Evolutionary conservation across 2,113 vertebrate genomes (phyloP).

Genomic region (Sinocyclocheilus grahami): DNA sequence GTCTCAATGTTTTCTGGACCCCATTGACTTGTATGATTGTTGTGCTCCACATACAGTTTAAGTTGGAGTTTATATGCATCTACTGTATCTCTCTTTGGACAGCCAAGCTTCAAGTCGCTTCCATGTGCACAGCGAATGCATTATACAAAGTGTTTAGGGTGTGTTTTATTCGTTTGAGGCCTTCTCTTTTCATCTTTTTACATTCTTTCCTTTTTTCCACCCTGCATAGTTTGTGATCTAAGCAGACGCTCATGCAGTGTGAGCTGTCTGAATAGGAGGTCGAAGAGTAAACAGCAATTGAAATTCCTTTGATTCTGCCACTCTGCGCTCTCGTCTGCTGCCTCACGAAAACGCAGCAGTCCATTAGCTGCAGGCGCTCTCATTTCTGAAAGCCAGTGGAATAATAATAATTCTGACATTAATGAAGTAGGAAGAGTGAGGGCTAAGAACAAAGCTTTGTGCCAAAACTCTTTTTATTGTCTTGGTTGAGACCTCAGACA

Average conservation of each 20-base stretch:
- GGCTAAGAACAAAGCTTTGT: constrained; percentile 1
- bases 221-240: constrained; percentile 20
- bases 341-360: constrained; percentile 31
- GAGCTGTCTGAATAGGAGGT: constrained; percentile 21
- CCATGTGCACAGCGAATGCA: background rate
- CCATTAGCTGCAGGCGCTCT: constrained; percentile 23
- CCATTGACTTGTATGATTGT: too few relatives aligned
- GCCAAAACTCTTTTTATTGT: background rate
- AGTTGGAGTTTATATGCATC: background rate
- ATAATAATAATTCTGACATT: constrained; percentile 29
- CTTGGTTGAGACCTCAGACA: constrained; percentile 15
- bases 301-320: constrained; percentile 44
- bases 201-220: constrained; percentile 13
- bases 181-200: constrained; percentile 40
- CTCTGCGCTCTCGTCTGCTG: background rate
- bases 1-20: background rate
- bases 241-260: constrained; percentile 6
- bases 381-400: constrained; percentile 31
- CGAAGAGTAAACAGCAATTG: constrained; percentile 45
- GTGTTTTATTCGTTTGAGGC: background rate
- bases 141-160: background rate
- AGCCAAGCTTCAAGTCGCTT: background rate
- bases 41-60: background rate
- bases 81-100: constrained; percentile 4
- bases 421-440: constrained; percentile 14